Conservation (phyloP, 2,797 vertebrate genomes). For the Gymnodraco acuticeps region DNA sequence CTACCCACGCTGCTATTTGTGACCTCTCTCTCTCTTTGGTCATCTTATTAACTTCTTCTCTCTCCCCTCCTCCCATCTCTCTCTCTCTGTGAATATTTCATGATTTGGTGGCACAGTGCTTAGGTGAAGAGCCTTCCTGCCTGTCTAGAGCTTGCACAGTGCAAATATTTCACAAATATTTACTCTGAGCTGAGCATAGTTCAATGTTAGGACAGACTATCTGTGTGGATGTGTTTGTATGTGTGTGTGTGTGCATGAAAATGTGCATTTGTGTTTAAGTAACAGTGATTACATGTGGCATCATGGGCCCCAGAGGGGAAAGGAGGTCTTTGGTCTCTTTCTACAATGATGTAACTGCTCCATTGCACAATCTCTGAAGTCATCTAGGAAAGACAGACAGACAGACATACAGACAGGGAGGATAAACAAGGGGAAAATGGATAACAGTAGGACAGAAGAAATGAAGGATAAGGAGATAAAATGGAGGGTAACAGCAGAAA, state of each 20-base stretch:
- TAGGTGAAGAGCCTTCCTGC: conserved; percentile 84
- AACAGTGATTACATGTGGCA: conserved; percentile 90
- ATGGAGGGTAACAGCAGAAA: conserved; percentile 33
- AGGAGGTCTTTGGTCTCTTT: conserved; percentile 75
- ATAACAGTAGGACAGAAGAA: conserved; percentile 16
- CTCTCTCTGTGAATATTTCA: conserved; percentile 93
- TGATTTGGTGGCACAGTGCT: conserved; percentile 86
- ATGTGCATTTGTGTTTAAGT: conserved; percentile 60
- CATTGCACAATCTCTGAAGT: conserved; percentile 80
- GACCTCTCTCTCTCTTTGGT: conserved; percentile 60
- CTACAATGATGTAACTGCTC: conserved; percentile 73
- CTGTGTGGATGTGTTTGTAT: conserved; percentile 70
- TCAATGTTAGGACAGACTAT: conserved; percentile 65
- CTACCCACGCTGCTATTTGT: conserved; percentile 61
- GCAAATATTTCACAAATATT: conserved; percentile 89
- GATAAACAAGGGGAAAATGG: not conserved
- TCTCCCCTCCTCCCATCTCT: conserved; percentile 39
- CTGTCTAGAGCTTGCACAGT: conserved; percentile 86
- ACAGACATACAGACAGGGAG: conserved; percentile 31
- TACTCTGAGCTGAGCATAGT: conserved; percentile 82
- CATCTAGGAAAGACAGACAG: conserved; percentile 28
- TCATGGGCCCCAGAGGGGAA: conserved; percentile 82
- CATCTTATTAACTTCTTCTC: conserved; percentile 32
- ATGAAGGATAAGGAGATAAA: conserved; percentile 1
- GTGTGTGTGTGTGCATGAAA: conserved; percentile 9